Conservation (phyloP, 2,797 vertebrate species). For the Urosaurus nigricauda region DNA sequence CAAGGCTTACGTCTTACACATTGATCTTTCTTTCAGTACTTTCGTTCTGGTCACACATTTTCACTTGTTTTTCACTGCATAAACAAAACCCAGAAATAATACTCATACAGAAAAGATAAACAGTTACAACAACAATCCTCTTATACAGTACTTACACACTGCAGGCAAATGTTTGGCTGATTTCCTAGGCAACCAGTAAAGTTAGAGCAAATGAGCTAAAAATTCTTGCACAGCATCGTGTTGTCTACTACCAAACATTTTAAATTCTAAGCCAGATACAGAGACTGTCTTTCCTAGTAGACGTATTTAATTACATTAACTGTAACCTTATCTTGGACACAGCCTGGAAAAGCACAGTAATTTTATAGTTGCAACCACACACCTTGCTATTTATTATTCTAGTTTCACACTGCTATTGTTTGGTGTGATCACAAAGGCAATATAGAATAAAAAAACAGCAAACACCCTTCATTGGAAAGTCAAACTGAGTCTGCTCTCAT, state of each 20-base stretch:
- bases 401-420: constrained; percentile 41
- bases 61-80: not conserved
- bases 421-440: constrained; percentile 54
- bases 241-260: constrained; percentile 51
- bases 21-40: constrained; percentile 9
- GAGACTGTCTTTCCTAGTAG: constrained; percentile 4
- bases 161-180: constrained; percentile 1
- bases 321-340: constrained; percentile 54
- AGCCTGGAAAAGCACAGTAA: constrained; percentile 19
- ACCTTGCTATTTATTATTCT: constrained; percentile 43
- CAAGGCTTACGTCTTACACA: not conserved
- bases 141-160: constrained; percentile 40
- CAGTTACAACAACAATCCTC: constrained; percentile 6
- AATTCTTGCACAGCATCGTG: constrained; percentile 42
- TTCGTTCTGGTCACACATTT: not conserved
- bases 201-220: constrained; percentile 24
- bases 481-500: constrained; percentile 8
- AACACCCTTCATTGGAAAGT: constrained; percentile 5
- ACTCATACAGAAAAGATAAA: constrained; percentile 52
- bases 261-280: constrained; percentile 37
- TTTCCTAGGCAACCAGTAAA: constrained; percentile 32
- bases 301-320: constrained; percentile 51
- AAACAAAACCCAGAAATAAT: not conserved
- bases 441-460: constrained; percentile 38
- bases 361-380: constrained; percentile 60